Evolutionary conservation across 1,140 invertebrate species (phyloP).

Genomic region (Piezodorus guildinii): DNA sequence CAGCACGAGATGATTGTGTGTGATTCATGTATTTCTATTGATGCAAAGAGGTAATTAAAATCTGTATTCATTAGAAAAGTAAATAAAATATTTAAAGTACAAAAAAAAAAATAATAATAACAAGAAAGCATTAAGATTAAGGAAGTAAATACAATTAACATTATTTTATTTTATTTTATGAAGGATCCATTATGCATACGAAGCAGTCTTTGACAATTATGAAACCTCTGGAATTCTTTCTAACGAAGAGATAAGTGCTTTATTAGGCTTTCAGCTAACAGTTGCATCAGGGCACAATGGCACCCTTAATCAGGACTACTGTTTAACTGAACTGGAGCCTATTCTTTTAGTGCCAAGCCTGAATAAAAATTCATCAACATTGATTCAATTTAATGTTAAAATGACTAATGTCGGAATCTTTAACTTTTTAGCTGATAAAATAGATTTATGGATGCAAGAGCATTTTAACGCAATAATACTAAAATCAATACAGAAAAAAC

Average conservation of each 20-base stretch:
- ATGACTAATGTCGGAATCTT: not conserved
- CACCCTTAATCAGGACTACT: not conserved
- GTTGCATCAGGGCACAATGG: slow-evolving; percentile 1
- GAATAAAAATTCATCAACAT: not conserved
- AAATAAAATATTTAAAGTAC: not conserved
- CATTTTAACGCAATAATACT: slow-evolving; percentile 20
- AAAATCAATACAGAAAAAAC: slow-evolving; percentile 4
- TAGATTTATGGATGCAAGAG: slow-evolving; percentile 16
- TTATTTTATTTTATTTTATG: slow-evolving; percentile 1
- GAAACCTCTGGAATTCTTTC: slow-evolving; percentile 7
- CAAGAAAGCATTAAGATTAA: too few relatives aligned
- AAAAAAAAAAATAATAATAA: not conserved
- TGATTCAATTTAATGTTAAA: slow-evolving; percentile 4
- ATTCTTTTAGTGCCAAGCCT: not conserved
- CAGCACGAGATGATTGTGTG: slow-evolving; percentile 18
- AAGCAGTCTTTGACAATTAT: slow-evolving; percentile 9
- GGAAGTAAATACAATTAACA: too few relatives aligned
- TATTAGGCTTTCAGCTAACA: slow-evolving; percentile 12
- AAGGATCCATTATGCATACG: slow-evolving; percentile 19
- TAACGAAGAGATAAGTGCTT: not conserved
- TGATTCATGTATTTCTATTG: slow-evolving; percentile 8
- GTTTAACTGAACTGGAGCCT: not conserved
- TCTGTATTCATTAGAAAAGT: not conserved
- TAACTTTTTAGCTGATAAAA: slow-evolving; percentile 19
- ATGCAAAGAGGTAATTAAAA: slow-evolving; percentile 8